Conservation (phyloP, 2,797 vertebrate species). For the Channa striata region DNA sequence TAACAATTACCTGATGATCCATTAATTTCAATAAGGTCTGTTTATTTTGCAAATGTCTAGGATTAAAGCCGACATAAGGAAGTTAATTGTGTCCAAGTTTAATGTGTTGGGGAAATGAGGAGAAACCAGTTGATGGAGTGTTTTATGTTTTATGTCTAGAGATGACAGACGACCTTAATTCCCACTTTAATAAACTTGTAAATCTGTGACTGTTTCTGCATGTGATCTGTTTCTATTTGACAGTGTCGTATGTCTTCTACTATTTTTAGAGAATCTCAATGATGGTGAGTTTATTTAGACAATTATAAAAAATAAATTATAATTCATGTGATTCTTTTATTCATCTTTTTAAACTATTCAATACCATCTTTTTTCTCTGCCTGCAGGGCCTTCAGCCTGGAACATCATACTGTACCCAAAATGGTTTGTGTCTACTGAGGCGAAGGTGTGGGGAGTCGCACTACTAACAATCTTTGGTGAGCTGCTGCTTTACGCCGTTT, state of each 20-base stretch:
- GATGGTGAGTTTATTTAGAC: background rate
- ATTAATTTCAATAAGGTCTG: too few relatives aligned
- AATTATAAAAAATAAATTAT: background rate
- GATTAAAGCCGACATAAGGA: too few relatives aligned
- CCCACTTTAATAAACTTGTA: too few relatives aligned
- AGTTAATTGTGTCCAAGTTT: background rate
- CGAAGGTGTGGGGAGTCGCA: accelerated
- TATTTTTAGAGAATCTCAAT: background rate
- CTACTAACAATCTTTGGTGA: background rate
- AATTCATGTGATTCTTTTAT: background rate
- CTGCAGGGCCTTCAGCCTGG: background rate
- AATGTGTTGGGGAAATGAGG: background rate
- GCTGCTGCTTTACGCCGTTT: background rate
- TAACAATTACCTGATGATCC: too few relatives aligned
- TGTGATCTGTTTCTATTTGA: background rate
- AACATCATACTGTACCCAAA: background rate
- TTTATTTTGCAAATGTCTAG: too few relatives aligned
- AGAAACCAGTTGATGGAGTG: too few relatives aligned
- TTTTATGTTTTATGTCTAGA: too few relatives aligned
- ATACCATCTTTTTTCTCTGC: background rate
- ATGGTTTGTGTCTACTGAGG: background rate
- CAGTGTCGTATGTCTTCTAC: background rate
- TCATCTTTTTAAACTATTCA: too few relatives aligned
- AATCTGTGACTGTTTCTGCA: background rate
- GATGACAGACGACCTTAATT: too few relatives aligned